Percentiles rank a stretch among this genome's conserved stretches.
phyloP scores from a whole-genome alignment of 2,888 invertebrate species.

The Xiphydria camelus region DNA sequence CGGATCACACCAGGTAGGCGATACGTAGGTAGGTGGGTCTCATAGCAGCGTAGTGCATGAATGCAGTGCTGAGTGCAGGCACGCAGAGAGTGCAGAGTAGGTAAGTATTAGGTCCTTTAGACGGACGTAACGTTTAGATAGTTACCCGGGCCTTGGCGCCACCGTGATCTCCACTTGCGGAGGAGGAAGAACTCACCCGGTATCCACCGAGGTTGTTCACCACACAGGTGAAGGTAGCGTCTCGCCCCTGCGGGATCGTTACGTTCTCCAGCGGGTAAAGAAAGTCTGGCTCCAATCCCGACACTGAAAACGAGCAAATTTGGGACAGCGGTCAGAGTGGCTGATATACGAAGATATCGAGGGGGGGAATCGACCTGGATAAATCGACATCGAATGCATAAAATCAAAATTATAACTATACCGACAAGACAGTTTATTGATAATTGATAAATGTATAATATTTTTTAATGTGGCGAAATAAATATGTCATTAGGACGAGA shows the following conservation, averaged over 20 bases:
- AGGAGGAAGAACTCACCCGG: conserved; percentile 75
- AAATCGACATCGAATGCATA: too few species aligned
- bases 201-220: conserved; percentile 82
- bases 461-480: too few species aligned
- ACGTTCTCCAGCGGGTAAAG: conserved; percentile 79
- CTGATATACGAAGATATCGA: too few species aligned
- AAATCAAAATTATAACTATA: too few species aligned
- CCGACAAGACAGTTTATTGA: too few species aligned
- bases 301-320: conserved; percentile 56
- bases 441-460: too few species aligned
- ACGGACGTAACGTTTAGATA: conserved; percentile 43
- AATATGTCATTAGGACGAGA: too few species aligned
- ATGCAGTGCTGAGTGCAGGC: conserved; percentile 52
- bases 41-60: conserved; percentile 39
- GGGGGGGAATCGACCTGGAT: too few species aligned
- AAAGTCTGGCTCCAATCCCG: conserved; percentile 82
- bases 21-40: conserved; percentile 28
- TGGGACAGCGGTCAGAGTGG: too few species aligned
- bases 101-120: conserved; percentile 1
- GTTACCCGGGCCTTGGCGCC: conserved; percentile 56
- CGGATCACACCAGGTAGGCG: too few species aligned
- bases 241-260: conserved; percentile 80
- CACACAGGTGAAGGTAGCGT: conserved; percentile 83
- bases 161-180: conserved; percentile 56
- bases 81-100: conserved; percentile 26